These are phyloP conservation scores for Crambe crambe DNA, from an alignment of 37 sponge, comb jelly and placozoan genomes.

Conservation along the genomic window DNA sequence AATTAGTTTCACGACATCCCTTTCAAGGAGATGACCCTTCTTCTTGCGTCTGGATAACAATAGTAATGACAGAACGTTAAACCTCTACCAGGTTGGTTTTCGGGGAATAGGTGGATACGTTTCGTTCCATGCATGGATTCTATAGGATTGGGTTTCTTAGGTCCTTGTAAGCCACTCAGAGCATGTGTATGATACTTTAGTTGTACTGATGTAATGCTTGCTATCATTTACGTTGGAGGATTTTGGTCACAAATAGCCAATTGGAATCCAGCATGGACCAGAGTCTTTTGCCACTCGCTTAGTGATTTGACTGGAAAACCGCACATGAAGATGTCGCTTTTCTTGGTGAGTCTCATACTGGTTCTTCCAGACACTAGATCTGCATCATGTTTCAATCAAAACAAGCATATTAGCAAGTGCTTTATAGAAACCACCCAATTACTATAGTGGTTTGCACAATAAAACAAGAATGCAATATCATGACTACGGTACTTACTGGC, in stretches of 20 bases:
- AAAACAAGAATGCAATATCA: too few species aligned
- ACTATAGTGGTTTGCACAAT: neutral
- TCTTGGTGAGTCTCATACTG: conserved; percentile 53
- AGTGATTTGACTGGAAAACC: conserved; percentile 80
- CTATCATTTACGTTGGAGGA: neutral
- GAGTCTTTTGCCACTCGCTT: conserved; percentile 70
- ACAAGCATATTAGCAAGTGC: neutral
- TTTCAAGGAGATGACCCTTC: conserved; percentile 23
- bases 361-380: conserved; percentile 62
- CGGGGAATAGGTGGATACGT: too few species aligned
- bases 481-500: conserved; percentile 38
- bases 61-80: too few species aligned
- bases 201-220: too few species aligned
- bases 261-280: conserved; percentile 83
- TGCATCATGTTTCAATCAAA: neutral
- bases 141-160: too few species aligned
- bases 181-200: too few species aligned
- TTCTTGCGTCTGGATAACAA: too few species aligned
- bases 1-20: conserved; percentile 73
- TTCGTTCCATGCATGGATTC: too few species aligned
- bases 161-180: too few species aligned
- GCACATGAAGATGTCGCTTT: conserved; percentile 55
- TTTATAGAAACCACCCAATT: too few species aligned
- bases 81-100: too few species aligned
- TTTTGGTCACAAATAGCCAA: conserved; percentile 84